phyloP scores from a whole-genome alignment of 1,140 invertebrate species.

The Trissolcus basalis region DNA sequence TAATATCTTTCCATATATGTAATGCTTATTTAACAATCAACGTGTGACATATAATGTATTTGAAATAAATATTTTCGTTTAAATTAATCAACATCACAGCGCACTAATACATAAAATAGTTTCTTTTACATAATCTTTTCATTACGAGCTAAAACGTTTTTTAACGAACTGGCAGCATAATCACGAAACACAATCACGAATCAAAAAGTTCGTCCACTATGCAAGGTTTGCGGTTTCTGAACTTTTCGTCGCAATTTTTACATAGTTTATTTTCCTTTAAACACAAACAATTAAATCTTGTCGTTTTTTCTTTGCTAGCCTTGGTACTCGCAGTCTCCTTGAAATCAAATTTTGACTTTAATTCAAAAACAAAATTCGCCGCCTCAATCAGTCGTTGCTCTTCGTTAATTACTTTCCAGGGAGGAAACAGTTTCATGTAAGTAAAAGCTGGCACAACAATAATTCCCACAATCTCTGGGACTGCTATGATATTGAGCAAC shows the following conservation, averaged over 20 bases:
- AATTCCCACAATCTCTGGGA: conserved; percentile 66
- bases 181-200: not conserved
- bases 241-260: conserved; percentile 60
- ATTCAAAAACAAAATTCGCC: conserved; percentile 60
- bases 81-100: too few species aligned
- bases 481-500: conserved; percentile 60
- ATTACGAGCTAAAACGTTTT: not conserved
- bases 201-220: conserved; percentile 61
- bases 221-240: conserved; percentile 57
- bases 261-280: conserved; percentile 52
- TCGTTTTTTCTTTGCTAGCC: conserved; percentile 1
- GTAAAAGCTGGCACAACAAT: conserved; percentile 48
- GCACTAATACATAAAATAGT: not conserved
- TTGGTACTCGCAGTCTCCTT: not conserved
- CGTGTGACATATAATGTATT: conserved; percentile 7
- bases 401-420: conserved; percentile 66
- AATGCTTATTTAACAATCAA: conserved; percentile 10
- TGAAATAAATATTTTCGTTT: too few species aligned
- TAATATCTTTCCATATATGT: too few species aligned
- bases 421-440: conserved; percentile 67
- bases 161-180: not conserved
- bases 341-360: not conserved
- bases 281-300: conserved; percentile 67
- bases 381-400: conserved; percentile 57
- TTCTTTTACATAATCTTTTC: too few species aligned